Base-by-base conservation (phyloP, 2,888 invertebrate genomes). In the Epicampocera succincta region DNA sequence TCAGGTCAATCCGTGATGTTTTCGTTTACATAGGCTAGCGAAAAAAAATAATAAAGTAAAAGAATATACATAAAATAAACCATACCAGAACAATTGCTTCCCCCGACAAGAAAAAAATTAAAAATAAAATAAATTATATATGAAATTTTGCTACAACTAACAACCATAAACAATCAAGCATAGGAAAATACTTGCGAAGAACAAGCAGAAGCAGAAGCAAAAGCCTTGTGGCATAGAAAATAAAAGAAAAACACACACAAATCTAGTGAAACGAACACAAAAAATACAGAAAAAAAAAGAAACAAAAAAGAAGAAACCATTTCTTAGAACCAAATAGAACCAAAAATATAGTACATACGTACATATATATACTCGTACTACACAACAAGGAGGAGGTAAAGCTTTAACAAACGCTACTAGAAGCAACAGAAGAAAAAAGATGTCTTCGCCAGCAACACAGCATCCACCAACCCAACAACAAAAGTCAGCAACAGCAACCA, bases 391-490 rank as follows among this genome's bases (percentile, higher is more conserved):
- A 58, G 48, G 61, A 78, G 66, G 52, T 66, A 78, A 74, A 82
- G 74, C 78, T 82, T 78, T 75, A 71, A 82, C 9, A 68, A 48
- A 63, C 38, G 75, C 63, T 25, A 76, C 21, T 17, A 50, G 52
- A 63, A 76, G 11, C 48, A 79, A 42, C 46, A 69, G 15, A 21
- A 66, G 11, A 17, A 21, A 74, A 42, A 79, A 42, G 52, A 87
- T 80, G 84, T 82, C 87, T 80, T 81, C 75, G 80, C 78, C 78
- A 80, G 84, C 76, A 61, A 71, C 84, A 63, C 84, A 84, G 54
- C 76, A 80, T 72, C 71, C 85, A 78, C 84, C 84, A 80, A 84
- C 81, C 69, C 86, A 86, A 84, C 86, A 85, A 85, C 86, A 86
- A 72, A 83, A 84, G 80, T 75, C 84, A 48, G 29, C 74, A 74